Evolutionary conservation across 2,113 vertebrate genomes (phyloP).

Genomic region (Casuarius casuarius): DNA sequence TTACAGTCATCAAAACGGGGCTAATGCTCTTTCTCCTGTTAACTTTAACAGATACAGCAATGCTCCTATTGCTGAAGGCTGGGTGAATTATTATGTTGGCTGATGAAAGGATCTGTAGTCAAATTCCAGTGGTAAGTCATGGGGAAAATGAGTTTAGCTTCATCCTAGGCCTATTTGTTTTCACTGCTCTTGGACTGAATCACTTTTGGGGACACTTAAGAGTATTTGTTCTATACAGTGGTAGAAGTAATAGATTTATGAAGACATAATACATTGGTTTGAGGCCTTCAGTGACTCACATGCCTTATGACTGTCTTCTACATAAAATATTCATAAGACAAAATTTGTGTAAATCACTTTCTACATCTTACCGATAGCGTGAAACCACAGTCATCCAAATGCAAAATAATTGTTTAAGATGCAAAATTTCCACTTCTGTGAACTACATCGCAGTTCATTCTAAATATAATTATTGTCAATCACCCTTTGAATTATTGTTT

Average conservation of each 20-base stretch:
- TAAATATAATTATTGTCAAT: neutral
- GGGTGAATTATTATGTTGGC: neutral
- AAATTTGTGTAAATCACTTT: neutral
- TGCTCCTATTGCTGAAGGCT: neutral
- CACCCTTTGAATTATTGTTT: neutral
- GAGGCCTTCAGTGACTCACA: neutral
- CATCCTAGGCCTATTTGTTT: neutral
- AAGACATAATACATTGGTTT: neutral
- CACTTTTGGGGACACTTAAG: neutral
- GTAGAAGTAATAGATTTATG: slow-evolving; percentile 1
- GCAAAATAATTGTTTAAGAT: neutral
- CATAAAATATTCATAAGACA: neutral
- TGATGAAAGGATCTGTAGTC: neutral
- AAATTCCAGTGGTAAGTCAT: neutral
- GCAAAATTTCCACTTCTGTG: neutral
- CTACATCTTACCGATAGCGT: neutral
- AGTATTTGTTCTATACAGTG: slow-evolving; percentile 8
- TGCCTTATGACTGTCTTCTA: neutral
- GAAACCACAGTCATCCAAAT: neutral
- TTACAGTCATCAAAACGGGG: neutral
- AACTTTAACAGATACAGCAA: neutral
- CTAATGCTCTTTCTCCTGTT: neutral
- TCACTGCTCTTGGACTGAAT: neutral
- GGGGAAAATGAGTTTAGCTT: slow-evolving; percentile 1
- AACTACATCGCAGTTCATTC: neutral